Base-by-base conservation (phyloP, 2,797 vertebrate genomes). In the Myripristis murdjan region DNA sequence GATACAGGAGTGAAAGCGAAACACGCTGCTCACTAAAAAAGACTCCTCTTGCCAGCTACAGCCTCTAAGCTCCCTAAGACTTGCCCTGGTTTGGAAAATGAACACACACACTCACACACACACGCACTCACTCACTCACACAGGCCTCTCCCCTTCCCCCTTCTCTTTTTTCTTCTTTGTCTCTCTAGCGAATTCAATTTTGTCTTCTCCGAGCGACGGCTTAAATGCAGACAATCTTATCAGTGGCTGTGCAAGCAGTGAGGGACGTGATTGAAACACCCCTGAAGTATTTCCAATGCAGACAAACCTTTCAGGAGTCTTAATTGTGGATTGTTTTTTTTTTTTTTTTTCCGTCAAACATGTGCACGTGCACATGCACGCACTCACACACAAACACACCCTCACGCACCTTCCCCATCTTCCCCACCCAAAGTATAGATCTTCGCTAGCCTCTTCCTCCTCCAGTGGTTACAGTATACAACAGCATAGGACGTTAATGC, bases 161-260 rank as follows among this genome's bases (percentile, higher is more conserved):
- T 81, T 78, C 77, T 81, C 76, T 84, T 90, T 81, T 82, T 88
- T 89, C 83, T 84, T 89, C 89, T 91, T 93, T 93, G 90, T 93
- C 92, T 93, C 92, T 92, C 90, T 79, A 69, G 92, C 77, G 87
- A 94, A 94, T 95, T 95, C 92, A 94, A 94, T 94, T 94, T 93
- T 89, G 89, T 91, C 92, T 91, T 94, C 90, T 93, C 92, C 89
- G 82, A 91, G 87, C 86, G 73, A 85, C 81, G 73, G 92, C 92
- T 94, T 93, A 94, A 93, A 93, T 82, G 90, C 89, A 91, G 91
- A 93, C 93, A 94, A 94, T 94, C 92, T 92, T 94, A 94, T 93
- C 93, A 93, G 93, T 73, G 85, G 87, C 92, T 90, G 90, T 93
- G 93, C 92, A 94, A 91, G 92, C 91, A 88, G 91, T 84, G 88